Evolutionary conservation across 1,140 invertebrate species (phyloP).

Genomic region (Drosophila bocki): DNA sequence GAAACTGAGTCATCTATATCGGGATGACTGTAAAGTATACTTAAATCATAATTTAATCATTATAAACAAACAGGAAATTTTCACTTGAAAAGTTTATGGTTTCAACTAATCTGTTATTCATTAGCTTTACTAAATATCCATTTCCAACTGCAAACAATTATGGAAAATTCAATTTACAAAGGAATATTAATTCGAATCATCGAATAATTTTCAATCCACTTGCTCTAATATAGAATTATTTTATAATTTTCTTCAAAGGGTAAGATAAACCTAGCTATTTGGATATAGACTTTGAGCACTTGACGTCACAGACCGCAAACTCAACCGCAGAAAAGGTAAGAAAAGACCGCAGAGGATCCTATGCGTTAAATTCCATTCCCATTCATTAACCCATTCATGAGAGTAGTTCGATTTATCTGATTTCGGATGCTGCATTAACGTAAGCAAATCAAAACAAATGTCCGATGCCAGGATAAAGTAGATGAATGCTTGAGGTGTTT

Average conservation of each 20-base stretch:
- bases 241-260: constrained; percentile 7
- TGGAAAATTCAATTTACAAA: not conserved
- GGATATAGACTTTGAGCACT: not conserved
- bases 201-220: not conserved
- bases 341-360: constrained; percentile 9
- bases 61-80: not conserved
- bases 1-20: constrained; percentile 3
- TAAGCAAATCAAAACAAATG: constrained; percentile 66
- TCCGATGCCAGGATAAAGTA: constrained; percentile 25
- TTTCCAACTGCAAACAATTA: not conserved
- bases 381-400: constrained; percentile 53
- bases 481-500: constrained; percentile 42
- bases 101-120: not conserved
- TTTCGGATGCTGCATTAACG: constrained; percentile 23
- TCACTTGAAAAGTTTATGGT: not conserved
- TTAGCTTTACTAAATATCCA: not conserved
- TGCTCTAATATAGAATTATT: not conserved
- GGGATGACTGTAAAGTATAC: not conserved
- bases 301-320: constrained; percentile 37
- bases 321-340: not conserved
- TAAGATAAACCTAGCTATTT: not conserved
- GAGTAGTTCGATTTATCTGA: constrained; percentile 17
- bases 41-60: constrained; percentile 7
- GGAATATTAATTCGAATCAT: not conserved
- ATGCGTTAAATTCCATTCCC: constrained; percentile 11